Evolutionary conservation across 1,140 invertebrate genomes (phyloP), one percentile per base, ranked within the genome.

Genomic region (Aporrectodea caliginosa): DNA sequence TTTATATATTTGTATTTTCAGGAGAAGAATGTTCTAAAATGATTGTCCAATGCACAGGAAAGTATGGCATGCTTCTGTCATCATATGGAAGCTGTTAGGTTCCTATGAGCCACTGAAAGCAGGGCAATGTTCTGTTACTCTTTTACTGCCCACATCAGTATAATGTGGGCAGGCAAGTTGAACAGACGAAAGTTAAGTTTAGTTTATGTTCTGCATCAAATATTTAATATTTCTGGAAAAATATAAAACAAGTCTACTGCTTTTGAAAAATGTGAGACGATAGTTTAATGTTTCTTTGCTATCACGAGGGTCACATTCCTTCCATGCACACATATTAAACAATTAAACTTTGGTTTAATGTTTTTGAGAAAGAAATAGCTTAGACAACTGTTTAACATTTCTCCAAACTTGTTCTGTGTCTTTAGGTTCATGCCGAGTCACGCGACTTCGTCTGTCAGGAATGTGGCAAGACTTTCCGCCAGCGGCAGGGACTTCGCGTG

Each of bases 401-500:
- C 43, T 58, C 6, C 22, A 58, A 22, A n/a, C n/a, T n/a, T 58
- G 43, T 58, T 58, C 6, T 58, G 22, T 58, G 43, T 22, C 43
- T 58, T 58, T 58, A 82, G 76, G 84, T 85, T 83, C 86, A 87
- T 82, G 82, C 84, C 73, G 82, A 84, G 0, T 76, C 81, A 14
- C 82, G 82, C 30, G 79, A 79, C n/a, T 86, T 85, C 82, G 79
- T 82, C 31, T 87, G 86, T 80, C 72, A 81, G 58, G 35, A 83
- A 0, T 87, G 86, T 78, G 78, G 81, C 2, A 87, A 87, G 73
- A 77, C 79, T 31, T 87, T 87, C 77, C 73, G 82, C 16, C 85
- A 86, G 73, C 80, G 82, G 1, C 84, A 85, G 32, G 84, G 83
- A 73, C 78, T 87, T 16, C 71, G 81, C 16, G 84, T 85, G 69